Conservation (phyloP, 2,888 invertebrate species). For the Chloroclystis v-ata region DNA sequence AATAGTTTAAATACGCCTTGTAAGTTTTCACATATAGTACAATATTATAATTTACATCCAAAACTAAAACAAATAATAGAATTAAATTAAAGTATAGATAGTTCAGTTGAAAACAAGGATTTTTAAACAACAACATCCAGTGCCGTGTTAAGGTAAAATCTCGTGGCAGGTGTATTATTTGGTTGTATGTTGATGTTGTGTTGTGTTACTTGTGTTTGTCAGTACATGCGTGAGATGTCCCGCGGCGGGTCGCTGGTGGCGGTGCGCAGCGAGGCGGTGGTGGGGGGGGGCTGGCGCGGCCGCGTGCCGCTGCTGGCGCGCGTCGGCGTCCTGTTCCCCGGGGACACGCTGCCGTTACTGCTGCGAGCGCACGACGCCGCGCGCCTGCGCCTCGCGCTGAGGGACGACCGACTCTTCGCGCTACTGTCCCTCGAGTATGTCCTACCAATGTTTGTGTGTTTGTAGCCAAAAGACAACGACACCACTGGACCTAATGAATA, state of each 20-base stretch:
- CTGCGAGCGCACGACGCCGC: conserved; percentile 45
- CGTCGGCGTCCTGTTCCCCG: conserved; percentile 65
- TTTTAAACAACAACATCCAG: no score
- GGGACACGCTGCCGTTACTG: conserved; percentile 70
- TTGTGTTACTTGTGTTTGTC: conserved; percentile 9
- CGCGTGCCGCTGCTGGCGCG: conserved; percentile 54
- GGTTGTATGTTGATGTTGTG: not conserved
- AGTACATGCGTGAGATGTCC: conserved; percentile 61
- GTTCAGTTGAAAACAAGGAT: no score
- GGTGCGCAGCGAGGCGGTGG: conserved; percentile 55
- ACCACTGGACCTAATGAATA: no score
- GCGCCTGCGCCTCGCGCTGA: conserved; percentile 38
- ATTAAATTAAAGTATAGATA: no score
- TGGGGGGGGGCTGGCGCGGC: conserved; percentile 65
- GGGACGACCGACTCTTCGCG: conserved; percentile 56
- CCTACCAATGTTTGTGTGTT: no score
- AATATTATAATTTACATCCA: no score
- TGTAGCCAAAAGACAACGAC: no score
- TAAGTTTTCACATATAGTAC: no score
- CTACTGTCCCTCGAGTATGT: conserved; percentile 63
- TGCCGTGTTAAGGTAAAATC: no score
- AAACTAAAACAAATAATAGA: no score
- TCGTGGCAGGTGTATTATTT: no score
- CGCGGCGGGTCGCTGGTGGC: conserved; percentile 42
- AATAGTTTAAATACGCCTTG: no score